Base-by-base conservation (phyloP, 2,888 invertebrate genomes). In the Elysia crispata region DNA sequence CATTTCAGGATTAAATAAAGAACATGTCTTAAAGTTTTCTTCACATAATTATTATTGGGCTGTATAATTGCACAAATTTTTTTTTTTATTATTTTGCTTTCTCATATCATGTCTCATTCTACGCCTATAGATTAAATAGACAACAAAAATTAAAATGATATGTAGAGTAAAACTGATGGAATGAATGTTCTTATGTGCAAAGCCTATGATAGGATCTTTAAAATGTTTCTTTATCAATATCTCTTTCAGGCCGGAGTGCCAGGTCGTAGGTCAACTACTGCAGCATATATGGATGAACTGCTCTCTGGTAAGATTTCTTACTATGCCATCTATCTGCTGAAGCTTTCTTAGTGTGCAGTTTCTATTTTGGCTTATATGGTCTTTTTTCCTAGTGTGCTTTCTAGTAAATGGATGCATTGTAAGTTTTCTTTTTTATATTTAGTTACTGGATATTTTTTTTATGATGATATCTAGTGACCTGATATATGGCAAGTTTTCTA, bases 201-300 rank as follows among this genome's bases (percentile, higher is more conserved):
- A 41, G 11, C 41, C 41, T 41, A 11, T 6, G 11, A 3, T 41
- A 6, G 3, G 41, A 41, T 41, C 25, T 60, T 23, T 60, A n/a
- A 60, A 23, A 25, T 60, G 60, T 8, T 60, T 60, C 6, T 60
- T 8, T 8, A 8, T 60, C 6, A 60, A 23, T 60, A 11, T 25
- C 41, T 54, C 50, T 66, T 72, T 15, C 54, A 80, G 80, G 76
- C 80, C 13, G 31, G 50, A 8, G 1, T 72, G 25, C 76, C 72
- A 28, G 72, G 76, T 28, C 60, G 80, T 33, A 76, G 76, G 64
- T 80, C 80, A 28, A 80, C 78, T 30, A 41, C 80, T 30, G 49
- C 75, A n/a, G 66, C 80, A 0, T 80, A 80, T 25, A 30, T 80
- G 69, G 76, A 80, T 50, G 80, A 70, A n/a, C 28, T 80, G 13